phyloP scores from a whole-genome alignment of 1,140 invertebrate species.

The Colletes gigas region DNA sequence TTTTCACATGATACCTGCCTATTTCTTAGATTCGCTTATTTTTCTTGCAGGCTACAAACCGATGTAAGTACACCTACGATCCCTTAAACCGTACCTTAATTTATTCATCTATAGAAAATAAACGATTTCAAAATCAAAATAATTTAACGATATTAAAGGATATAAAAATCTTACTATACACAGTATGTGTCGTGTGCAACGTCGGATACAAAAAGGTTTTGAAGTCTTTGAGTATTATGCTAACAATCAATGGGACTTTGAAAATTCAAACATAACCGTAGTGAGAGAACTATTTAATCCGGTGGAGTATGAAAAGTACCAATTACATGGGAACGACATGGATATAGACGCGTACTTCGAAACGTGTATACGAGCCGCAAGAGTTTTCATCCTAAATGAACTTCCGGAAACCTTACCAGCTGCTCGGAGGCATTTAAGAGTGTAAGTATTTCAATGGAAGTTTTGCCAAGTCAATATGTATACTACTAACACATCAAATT shows the following conservation, averaged over 20 bases:
- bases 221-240: constrained; percentile 93
- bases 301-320: constrained; percentile 84
- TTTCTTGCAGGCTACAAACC: constrained; percentile 90
- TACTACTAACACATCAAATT: background rate
- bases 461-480: no score
- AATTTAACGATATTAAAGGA: constrained; percentile 12
- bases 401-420: constrained; percentile 88
- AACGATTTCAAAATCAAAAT: background rate
- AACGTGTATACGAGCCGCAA: constrained; percentile 86
- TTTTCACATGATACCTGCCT: constrained; percentile 92
- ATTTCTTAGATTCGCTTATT: constrained; percentile 89
- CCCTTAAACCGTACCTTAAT: background rate
- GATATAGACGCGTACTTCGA: constrained; percentile 88
- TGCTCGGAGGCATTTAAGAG: constrained; percentile 88
- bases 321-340: constrained; percentile 87
- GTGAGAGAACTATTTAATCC: constrained; percentile 84
- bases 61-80: constrained; percentile 83
- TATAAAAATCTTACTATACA: constrained; percentile 42
- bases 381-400: constrained; percentile 91
- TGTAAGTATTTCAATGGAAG: constrained; percentile 81
- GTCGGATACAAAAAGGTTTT: constrained; percentile 89
- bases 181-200: constrained; percentile 88
- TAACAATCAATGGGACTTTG: constrained; percentile 92
- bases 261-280: constrained; percentile 83
- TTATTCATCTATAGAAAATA: background rate